phyloP scores from a whole-genome alignment of 2,888 invertebrate genomes.

The Troides oblongomaculatus region DNA sequence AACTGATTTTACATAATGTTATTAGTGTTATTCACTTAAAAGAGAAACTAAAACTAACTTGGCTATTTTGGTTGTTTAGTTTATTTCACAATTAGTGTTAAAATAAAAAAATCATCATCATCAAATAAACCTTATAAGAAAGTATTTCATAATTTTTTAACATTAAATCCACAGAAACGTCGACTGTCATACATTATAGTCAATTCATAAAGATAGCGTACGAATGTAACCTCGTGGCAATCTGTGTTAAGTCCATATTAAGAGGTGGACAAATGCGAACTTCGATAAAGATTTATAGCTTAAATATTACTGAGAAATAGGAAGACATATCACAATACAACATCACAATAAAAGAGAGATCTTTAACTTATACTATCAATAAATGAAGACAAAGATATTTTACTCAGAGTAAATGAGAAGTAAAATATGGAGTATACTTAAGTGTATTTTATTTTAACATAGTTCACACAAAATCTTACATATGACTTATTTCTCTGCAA shows the following conservation, averaged over 20 bases:
- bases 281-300: conserved; percentile 2
- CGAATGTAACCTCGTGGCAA: neutral
- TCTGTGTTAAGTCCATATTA: neutral
- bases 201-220: neutral
- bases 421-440: neutral
- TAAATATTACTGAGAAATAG: conserved; percentile 4
- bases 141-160: neutral
- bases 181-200: neutral
- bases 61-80: too few relatives aligned
- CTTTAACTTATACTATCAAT: conserved; percentile 1
- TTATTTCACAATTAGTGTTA: too few relatives aligned
- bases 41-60: too few relatives aligned
- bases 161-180: neutral
- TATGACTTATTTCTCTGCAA: conserved; percentile 4
- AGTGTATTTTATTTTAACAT: conserved; percentile 1
- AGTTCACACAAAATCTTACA: neutral
- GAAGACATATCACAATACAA: conserved; percentile 14
- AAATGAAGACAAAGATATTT: conserved; percentile 15
- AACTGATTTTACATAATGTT: too few relatives aligned
- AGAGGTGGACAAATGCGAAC: neutral
- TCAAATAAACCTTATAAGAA: neutral
- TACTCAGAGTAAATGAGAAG: conserved; percentile 10
- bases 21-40: too few relatives aligned
- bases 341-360: conserved; percentile 13
- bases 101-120: neutral